Percentiles rank a stretch among this genome's conserved stretches.
phyloP scores from a whole-genome alignment of 2,888 invertebrate genomes.

The Cephonodes hylas region DNA sequence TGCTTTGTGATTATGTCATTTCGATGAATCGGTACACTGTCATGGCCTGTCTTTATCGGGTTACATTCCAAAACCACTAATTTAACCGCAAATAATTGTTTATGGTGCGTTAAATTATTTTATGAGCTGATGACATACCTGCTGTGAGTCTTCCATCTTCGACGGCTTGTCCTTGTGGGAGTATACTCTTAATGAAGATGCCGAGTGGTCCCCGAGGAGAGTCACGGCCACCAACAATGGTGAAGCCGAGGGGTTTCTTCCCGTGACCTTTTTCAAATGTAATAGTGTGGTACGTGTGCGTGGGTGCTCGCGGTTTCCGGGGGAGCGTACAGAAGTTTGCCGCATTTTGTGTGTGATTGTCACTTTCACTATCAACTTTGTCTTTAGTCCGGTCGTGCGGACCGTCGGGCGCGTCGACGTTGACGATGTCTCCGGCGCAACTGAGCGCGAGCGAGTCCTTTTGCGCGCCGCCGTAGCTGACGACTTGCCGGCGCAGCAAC shows the following conservation, averaged over 20 bases:
- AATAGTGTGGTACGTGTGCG: constrained; percentile 86
- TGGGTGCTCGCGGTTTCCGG: constrained; percentile 84
- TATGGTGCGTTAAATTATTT: constrained; percentile 10
- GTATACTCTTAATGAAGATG: constrained; percentile 92
- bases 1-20: constrained; percentile 41
- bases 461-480: constrained; percentile 77
- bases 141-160: constrained; percentile 91
- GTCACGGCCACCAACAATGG: constrained; percentile 93
- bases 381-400: constrained; percentile 54
- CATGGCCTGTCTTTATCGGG: constrained; percentile 56
- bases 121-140: constrained; percentile 72
- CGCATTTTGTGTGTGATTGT: constrained; percentile 68
- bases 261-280: constrained; percentile 90
- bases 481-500: constrained; percentile 79
- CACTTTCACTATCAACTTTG: constrained; percentile 61
- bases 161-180: constrained; percentile 90
- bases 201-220: constrained; percentile 92
- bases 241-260: constrained; percentile 93
- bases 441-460: constrained; percentile 69
- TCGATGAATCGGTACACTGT: constrained; percentile 48
- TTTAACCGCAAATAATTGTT: not conserved
- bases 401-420: constrained; percentile 66
- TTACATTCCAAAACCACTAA: constrained; percentile 41
- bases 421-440: constrained; percentile 64
- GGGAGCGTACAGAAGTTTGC: constrained; percentile 88